Percentiles rank a stretch among this genome's conserved stretches.
Evolutionary conservation across 2,888 invertebrate species (phyloP).

Genomic region (Tribolium freemani): DNA sequence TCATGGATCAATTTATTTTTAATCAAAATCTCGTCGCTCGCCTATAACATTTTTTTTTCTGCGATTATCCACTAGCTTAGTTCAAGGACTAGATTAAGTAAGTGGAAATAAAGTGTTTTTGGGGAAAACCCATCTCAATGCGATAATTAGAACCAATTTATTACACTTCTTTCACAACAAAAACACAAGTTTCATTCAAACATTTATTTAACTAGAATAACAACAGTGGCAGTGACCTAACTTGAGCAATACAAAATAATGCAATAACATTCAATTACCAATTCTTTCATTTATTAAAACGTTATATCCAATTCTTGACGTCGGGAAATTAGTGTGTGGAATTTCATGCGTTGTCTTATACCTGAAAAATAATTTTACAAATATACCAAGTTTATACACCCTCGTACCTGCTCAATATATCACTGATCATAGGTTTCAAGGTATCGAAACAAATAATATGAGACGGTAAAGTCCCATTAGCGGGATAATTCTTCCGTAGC

Average conservation of each 20-base stretch:
- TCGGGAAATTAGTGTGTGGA: slow-evolving; percentile 76
- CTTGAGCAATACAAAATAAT: not conserved
- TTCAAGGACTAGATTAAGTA: too few relatives aligned
- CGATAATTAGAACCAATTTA: too few relatives aligned
- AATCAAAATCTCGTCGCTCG: too few relatives aligned
- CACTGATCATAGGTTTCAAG: slow-evolving; percentile 67
- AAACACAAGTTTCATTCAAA: too few relatives aligned
- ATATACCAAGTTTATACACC: slow-evolving; percentile 8
- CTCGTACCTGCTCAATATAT: slow-evolving; percentile 63
- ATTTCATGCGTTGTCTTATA: slow-evolving; percentile 74
- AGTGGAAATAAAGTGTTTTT: too few relatives aligned
- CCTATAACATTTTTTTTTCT: too few relatives aligned
- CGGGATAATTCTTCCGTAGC: slow-evolving; percentile 72
- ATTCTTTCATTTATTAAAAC: slow-evolving; percentile 61
- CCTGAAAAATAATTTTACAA: slow-evolving; percentile 56
- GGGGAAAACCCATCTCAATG: too few relatives aligned
- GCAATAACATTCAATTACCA: not conserved
- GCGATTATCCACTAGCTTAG: too few relatives aligned
- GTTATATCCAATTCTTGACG: slow-evolving; percentile 59
- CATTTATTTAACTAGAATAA: too few relatives aligned
- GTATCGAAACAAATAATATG: slow-evolving; percentile 82
- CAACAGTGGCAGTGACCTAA: not conserved
- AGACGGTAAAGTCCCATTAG: slow-evolving; percentile 72
- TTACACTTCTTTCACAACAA: too few relatives aligned
- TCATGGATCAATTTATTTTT: too few relatives aligned